Base-by-base conservation (phyloP, 2,888 invertebrate genomes). In the Phlogophora meticulosa region DNA sequence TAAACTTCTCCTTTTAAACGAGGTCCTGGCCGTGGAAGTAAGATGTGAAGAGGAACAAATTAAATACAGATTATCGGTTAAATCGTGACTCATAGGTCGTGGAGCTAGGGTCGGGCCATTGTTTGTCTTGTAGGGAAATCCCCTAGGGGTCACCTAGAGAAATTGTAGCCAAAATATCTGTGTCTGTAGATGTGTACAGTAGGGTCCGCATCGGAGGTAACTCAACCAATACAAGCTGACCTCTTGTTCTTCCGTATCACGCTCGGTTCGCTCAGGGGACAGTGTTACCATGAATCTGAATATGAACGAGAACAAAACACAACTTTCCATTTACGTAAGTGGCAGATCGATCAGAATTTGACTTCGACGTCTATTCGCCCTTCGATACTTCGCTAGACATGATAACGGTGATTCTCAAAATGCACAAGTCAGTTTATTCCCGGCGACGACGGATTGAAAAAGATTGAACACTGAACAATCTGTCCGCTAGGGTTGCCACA, bases 321-420 rank as follows among this genome's bases (percentile, higher is more conserved):
- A 64, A 49, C 0, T 22, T 2, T 20, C 49, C 15, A 1, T 17
- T n/a, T 3, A 11, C 20, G 20, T 28, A 4, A n/a, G 34, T 28
- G 0, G 20, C n/a, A 20, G 9, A 10, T 9, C 11, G 9, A n/a
- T 57, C 7, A 22, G 10, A 28, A 28, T 17, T 11, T n/a, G n/a
- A n/a, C n/a, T n/a, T n/a, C n/a, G n/a, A n/a, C n/a, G 20, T 42
- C 15, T 36, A 11, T 13, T 32, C 24, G 13, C 28, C 36, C 34
- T 71, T 46, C 36, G 32, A 36, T 22, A 7, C 13, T 20, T n/a
- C 11, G 4, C 28, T 10, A 63, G 42, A 38, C 42, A 24, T 34
- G 48, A 63, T 46, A 61, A 70, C 28, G 49, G 60, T 24, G 70
- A 70, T 43, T 36, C 49, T 68, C 3, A 51, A 49, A 46, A 34